Evolutionary conservation across 2,113 vertebrate species (phyloP).

Genomic region (Carlito syrichta): DNA sequence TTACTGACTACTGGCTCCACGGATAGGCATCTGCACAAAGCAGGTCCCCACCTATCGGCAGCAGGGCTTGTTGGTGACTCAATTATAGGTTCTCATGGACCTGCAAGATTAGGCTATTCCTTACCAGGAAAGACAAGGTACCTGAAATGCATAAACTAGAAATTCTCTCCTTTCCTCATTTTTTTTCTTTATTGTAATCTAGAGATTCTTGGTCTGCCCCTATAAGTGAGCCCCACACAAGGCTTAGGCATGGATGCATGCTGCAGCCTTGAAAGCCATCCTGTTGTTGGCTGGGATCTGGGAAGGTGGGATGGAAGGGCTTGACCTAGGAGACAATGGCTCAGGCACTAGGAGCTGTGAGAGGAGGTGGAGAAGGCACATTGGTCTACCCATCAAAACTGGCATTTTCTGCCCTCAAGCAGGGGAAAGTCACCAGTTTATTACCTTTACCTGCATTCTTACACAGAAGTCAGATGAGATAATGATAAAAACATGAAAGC

Average conservation of each 20-base stretch:
- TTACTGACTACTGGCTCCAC: not conserved
- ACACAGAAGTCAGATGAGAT: not conserved
- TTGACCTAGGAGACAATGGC: not conserved
- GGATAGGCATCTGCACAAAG: accelerated
- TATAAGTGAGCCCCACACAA: not conserved
- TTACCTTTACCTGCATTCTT: not conserved
- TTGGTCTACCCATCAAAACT: not conserved
- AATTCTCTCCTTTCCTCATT: not conserved
- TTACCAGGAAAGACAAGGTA: not conserved
- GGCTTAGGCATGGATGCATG: accelerated
- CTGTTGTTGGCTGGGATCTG: too few species aligned
- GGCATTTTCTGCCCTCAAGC: not conserved
- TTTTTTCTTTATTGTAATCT: not conserved
- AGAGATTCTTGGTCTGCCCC: not conserved
- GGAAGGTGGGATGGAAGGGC: not conserved
- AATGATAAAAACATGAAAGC: not conserved
- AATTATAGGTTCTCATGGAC: not conserved
- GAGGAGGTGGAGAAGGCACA: not conserved
- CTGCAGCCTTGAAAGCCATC: not conserved
- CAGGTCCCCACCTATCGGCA: not conserved
- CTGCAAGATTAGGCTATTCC: not conserved
- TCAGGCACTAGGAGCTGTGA: not conserved
- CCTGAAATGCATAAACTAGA: accelerated
- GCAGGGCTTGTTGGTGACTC: not conserved
- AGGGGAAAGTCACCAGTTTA: not conserved